Conservation (phyloP, 2,888 invertebrate genomes). For the Caenorhabditis angaria region DNA sequence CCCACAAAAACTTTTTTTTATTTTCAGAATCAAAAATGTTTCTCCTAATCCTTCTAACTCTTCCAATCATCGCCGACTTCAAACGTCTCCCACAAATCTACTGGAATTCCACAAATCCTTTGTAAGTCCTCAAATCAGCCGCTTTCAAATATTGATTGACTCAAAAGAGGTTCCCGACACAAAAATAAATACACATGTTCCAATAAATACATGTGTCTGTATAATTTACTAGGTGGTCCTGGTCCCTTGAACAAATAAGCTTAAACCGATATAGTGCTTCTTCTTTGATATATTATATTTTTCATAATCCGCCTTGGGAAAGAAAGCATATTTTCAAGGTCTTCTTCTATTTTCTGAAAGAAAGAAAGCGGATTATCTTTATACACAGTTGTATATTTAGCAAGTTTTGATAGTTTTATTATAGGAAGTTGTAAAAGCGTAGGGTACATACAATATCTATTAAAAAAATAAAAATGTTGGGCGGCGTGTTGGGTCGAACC, state of each 20-base stretch:
- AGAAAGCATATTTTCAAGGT: too few species aligned
- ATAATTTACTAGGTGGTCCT: not conserved
- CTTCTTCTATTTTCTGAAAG: not conserved
- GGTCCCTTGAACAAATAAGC: not conserved
- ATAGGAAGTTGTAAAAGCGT: not conserved
- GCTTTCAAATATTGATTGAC: not conserved
- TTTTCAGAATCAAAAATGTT: not conserved
- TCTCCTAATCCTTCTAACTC: not conserved
- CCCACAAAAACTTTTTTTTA: too few species aligned
- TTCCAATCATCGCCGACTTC: not conserved
- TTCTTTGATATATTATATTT: too few species aligned
- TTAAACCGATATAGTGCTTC: too few species aligned
- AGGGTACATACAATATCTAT: not conserved
- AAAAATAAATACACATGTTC: not conserved
- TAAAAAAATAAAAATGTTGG: not conserved
- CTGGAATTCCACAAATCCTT: conserved; percentile 56
- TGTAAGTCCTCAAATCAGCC: conserved; percentile 35
- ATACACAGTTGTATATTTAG: not conserved
- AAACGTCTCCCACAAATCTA: conserved; percentile 54
- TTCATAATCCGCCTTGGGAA: not conserved
- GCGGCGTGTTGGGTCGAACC: too few species aligned
- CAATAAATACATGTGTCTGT: not conserved
- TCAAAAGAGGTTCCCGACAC: not conserved
- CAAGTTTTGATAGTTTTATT: not conserved
- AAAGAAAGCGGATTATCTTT: not conserved